Conservation (phyloP, 1,140 invertebrate genomes). For the Pygmarrhopalites habei region DNA sequence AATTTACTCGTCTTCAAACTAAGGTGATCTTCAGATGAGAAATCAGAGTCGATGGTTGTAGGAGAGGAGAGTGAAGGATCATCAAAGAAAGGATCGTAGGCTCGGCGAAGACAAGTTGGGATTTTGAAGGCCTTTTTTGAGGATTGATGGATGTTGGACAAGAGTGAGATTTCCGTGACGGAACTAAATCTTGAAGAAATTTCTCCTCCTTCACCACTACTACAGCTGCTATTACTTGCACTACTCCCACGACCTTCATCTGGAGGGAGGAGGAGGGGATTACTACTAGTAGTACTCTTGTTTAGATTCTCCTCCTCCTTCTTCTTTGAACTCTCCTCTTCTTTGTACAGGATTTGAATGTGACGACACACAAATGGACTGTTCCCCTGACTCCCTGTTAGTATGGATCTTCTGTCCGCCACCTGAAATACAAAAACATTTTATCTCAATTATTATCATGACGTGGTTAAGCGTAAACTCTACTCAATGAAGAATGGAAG, state of each 20-base stretch:
- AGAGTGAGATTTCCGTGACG: background rate
- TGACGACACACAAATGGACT: conserved; percentile 28
- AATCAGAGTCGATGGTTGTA: conserved; percentile 9
- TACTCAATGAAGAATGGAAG: no score
- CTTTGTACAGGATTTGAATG: conserved; percentile 15
- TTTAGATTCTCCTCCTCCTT: background rate
- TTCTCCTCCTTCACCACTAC: background rate
- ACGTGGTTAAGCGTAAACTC: no score
- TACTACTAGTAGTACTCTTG: no score
- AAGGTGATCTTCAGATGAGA: background rate
- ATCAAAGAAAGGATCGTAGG: conserved; percentile 4
- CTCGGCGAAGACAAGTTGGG: background rate
- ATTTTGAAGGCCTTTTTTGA: no score
- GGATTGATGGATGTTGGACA: no score
- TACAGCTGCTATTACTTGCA: background rate
- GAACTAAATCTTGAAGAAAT: conserved; percentile 7
- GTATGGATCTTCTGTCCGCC: conserved; percentile 25
- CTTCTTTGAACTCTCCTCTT: background rate
- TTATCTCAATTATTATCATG: no score
- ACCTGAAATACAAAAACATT: conserved; percentile 15
- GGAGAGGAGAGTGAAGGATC: background rate
- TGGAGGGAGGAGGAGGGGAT: no score
- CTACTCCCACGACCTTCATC: background rate
- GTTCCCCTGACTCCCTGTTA: conserved; percentile 23
- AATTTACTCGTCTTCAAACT: background rate